These are phyloP conservation scores for Lycophotia porphyrea DNA, from an alignment of 2,888 invertebrate genomes.

Conservation along the genomic window DNA sequence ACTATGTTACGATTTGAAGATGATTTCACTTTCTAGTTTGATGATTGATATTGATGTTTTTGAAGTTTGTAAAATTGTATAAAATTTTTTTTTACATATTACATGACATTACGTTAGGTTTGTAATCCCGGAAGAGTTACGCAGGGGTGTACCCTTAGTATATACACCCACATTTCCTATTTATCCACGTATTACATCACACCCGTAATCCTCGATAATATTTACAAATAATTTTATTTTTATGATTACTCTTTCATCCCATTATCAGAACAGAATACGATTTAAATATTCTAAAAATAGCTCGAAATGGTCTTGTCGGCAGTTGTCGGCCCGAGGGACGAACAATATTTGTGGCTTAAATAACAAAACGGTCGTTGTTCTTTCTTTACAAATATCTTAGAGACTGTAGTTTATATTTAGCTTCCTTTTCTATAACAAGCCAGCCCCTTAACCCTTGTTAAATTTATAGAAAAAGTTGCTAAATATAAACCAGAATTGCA, in stretches of 20 bases:
- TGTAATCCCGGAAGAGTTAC: background rate
- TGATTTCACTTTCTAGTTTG: no score
- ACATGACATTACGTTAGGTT: background rate
- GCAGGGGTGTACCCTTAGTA: background rate
- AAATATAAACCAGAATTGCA: background rate
- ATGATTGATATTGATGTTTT: no score
- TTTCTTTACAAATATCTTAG: conserved; percentile 8
- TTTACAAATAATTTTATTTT: background rate
- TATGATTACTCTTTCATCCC: background rate
- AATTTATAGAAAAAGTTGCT: conserved; percentile 6
- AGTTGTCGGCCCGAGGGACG: conserved; percentile 28
- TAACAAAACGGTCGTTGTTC: conserved; percentile 14
- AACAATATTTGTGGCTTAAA: conserved; percentile 7
- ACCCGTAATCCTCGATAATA: background rate
- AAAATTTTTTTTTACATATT: no score
- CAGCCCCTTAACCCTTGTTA: background rate
- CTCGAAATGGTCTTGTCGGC: conserved; percentile 15
- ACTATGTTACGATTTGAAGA: no score
- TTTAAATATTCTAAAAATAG: conserved; percentile 27
- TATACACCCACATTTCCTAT: background rate
- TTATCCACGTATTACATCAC: background rate
- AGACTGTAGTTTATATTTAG: background rate
- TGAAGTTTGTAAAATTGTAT: no score
- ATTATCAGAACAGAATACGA: background rate
- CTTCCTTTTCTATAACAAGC: background rate